Evolutionary conservation across 2,797 vertebrate genomes (phyloP).

Genomic region (Paedocypris micromegethes): DNA sequence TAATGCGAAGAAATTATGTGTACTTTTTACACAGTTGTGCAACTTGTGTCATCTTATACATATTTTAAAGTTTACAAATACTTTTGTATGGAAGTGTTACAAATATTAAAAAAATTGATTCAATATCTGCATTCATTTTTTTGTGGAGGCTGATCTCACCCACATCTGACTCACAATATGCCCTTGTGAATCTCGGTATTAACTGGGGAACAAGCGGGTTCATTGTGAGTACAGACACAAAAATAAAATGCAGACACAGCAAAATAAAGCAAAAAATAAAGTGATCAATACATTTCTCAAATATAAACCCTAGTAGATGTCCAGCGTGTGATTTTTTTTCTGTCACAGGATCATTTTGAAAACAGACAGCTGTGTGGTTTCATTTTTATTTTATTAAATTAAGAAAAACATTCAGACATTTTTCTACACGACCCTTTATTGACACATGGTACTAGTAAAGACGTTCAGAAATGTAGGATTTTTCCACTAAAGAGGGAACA

Average conservation of each 20-base stretch:
- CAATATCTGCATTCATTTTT: not conserved
- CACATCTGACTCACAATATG: constrained; percentile 44
- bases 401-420: constrained; percentile 5
- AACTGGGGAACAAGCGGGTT: constrained; percentile 37
- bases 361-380: constrained; percentile 10
- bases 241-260: no score
- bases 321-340: no score
- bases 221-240: constrained; percentile 31
- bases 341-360: not conserved
- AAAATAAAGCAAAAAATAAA: no score
- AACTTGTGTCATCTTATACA: no score
- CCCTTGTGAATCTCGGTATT: constrained; percentile 35
- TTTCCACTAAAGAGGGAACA: no score
- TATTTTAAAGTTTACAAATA: no score
- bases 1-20: not conserved
- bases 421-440: constrained; percentile 21
- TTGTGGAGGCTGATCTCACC: constrained; percentile 34
- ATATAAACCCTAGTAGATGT: no score
- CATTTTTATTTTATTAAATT: constrained; percentile 25
- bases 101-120: not conserved
- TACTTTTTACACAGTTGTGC: no score
- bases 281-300: no score
- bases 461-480: not conserved
- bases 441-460: constrained; percentile 15
- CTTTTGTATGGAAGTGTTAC: no score